A percentile compares a stretch with the other conserved stretches of the same genome.
Conservation (phyloP, 2,797 vertebrate genomes). For the Emys orbicularis region DNA sequence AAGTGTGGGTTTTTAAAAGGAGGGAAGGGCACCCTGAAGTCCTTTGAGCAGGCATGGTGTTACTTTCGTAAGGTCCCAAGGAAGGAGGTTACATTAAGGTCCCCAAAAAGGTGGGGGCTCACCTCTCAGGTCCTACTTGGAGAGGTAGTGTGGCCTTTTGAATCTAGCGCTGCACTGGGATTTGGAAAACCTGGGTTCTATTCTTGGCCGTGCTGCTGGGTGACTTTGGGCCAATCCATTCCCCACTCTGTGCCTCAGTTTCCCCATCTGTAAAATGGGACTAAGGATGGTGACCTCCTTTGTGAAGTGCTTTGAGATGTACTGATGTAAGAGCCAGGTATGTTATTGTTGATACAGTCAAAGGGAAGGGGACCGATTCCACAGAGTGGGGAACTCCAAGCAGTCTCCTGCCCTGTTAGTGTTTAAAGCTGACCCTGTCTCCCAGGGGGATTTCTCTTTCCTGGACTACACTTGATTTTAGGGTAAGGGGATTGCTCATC, state of each 20-base stretch:
- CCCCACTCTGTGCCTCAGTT: rapidly evolving
- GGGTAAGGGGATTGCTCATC: not conserved
- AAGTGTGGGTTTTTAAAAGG: not conserved
- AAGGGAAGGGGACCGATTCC: not conserved
- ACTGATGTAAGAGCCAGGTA: not conserved
- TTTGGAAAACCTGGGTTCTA: rapidly evolving
- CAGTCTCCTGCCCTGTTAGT: not conserved
- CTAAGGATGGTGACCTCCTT: not conserved
- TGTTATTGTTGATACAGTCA: not conserved
- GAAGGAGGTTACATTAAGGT: not conserved
- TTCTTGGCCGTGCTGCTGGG: not conserved
- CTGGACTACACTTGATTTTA: not conserved
- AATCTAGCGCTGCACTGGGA: not conserved
- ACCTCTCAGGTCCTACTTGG: not conserved
- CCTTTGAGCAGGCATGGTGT: not conserved
- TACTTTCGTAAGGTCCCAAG: not conserved
- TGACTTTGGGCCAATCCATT: not conserved
- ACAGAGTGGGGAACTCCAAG: rapidly evolving
- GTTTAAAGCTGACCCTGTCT: not conserved
- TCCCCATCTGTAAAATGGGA: not conserved
- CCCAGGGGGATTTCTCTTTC: not conserved
- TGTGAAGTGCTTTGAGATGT: not conserved
- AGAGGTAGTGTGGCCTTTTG: not conserved
- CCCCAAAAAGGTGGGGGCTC: not conserved
- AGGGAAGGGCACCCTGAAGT: not conserved